Evolutionary conservation across 1,140 invertebrate genomes (phyloP), one percentile per base, ranked within the genome.

Genomic region (Ectropis grisescens): DNA sequence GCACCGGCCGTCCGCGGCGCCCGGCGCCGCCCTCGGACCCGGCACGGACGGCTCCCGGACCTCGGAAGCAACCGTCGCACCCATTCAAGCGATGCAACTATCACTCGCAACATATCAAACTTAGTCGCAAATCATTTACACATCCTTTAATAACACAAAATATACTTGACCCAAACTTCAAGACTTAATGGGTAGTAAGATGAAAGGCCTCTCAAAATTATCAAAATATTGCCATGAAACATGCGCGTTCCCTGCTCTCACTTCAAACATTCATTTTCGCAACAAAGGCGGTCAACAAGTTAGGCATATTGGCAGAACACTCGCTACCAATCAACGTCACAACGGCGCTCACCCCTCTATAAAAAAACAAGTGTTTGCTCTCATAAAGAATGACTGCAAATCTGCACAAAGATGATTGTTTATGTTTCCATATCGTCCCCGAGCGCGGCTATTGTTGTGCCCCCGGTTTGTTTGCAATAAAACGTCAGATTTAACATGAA

Each of bases 301-400:
- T 58, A 46, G 58, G 66, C 69, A 74, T 74, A 72, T 74, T 74
- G 72, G 68, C 54, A 65, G 60, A 68, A 64, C 72, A 70, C 72
- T 74, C 58, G 49, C 62, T 57, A 55, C 67, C 68, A 71, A 74
- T 78, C 69, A 64, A 71, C 64, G 59, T 69, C 61, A 72, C 64
- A 72, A 72, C 68, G 59, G 57, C 53, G 49, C 54, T 45, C 48
- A 58, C 64, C 58, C 53, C 56, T 47, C 58, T 64, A 54, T 48
- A 56, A 62, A 64, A 45, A 50, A 35, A 37, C 67, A 70, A 74
- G 67, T 74, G 69, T 72, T 78, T 74, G 62, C 69, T 51, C 69
- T 71, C 67, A 71, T 78, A 74, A 67, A 78, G 65, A 58, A 78
- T 74, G 62, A 69, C 60, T 68, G 60, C 67, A 78, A 78, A 74